phyloP scores from a whole-genome alignment of 2,797 vertebrate species.

The Pogonophryne albipinna region DNA sequence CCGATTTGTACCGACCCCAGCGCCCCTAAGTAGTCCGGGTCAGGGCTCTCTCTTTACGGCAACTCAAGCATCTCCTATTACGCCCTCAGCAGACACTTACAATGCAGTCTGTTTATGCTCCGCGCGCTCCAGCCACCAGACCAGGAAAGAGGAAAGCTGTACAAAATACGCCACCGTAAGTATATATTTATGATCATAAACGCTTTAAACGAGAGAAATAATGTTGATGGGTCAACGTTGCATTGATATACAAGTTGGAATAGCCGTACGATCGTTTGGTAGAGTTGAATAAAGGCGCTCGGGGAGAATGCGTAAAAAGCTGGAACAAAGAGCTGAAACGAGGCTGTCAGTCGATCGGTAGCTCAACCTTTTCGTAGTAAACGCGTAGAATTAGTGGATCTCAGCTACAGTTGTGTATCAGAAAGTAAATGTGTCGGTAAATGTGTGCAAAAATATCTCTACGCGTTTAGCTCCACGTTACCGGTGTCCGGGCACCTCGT shows the following conservation, averaged over 20 bases:
- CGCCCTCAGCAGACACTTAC: neutral
- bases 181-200: slow-evolving; percentile 22
- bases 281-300: neutral
- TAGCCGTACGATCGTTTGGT: neutral
- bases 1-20: neutral
- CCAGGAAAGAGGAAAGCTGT: slow-evolving; percentile 38
- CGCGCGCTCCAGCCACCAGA: slow-evolving; percentile 4
- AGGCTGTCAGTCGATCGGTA: neutral
- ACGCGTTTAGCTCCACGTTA: neutral
- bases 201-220: fast-evolving
- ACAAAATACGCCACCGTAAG: slow-evolving; percentile 57
- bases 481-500: fast-evolving
- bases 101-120: slow-evolving; percentile 2
- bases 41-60: slow-evolving; percentile 18
- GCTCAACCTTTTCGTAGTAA: neutral
- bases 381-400: neutral
- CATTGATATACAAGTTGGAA: neutral
- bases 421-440: neutral
- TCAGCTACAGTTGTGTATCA: neutral
- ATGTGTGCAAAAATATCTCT: neutral
- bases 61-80: neutral
- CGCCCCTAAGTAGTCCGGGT: neutral
- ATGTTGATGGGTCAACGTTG: fast-evolving
- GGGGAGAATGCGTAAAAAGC: slow-evolving; percentile 3
- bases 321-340: neutral